Evolutionary conservation across 2,888 invertebrate species (phyloP), one percentile per base, ranked within the genome.

Genomic region (Ceriagrion tenellum): DNA sequence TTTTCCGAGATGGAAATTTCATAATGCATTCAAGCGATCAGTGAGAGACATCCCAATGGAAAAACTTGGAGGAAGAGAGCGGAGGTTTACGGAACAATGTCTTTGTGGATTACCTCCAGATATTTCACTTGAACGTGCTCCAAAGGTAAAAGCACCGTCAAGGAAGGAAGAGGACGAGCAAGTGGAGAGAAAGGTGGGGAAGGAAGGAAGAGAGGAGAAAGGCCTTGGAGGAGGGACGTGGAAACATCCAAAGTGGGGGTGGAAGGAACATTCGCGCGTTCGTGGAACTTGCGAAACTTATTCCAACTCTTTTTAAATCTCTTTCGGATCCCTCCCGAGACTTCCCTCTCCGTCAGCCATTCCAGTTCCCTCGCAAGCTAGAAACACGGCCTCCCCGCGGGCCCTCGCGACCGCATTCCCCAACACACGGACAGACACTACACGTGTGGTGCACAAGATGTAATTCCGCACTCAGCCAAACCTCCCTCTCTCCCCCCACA

Each of bases 261-360:
- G 35, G 35, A 16, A n/a, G n/a, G n/a, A 35, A 81, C 81, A 81
- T 81, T 81, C 81, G 81, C 30, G 30, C 12, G 0, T 59, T 59
- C 8, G 81, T 8, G n/a, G 81, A 3, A 35, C 35, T 81, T 81
- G 69, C 23, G 26, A 69, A 69, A 81, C 30, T 81, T 30, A 81
- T 81, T 81, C 81, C 81, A 81, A 81, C 81, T 81, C 81, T 35
- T 81, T 35, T 30, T 81, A 81, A 81, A 81, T 81, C 74, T 35
- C 35, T 35, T 35, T 35, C 30, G 81, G 18, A 81, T 81, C 30
- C 16, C 69, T 13, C 81, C 81, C 4, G 30, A n/a, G 81, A 30
- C 35, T 12, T 81, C 30, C 10, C 10, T n/a, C 35, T 3, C 59
- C 8, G 74, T 81, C 74, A 81, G 74, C 74, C 74, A 81, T 35